These are phyloP conservation scores for Acanthoscelides obtectus DNA, from an alignment of 2,888 invertebrate species.

Conservation along the genomic window DNA sequence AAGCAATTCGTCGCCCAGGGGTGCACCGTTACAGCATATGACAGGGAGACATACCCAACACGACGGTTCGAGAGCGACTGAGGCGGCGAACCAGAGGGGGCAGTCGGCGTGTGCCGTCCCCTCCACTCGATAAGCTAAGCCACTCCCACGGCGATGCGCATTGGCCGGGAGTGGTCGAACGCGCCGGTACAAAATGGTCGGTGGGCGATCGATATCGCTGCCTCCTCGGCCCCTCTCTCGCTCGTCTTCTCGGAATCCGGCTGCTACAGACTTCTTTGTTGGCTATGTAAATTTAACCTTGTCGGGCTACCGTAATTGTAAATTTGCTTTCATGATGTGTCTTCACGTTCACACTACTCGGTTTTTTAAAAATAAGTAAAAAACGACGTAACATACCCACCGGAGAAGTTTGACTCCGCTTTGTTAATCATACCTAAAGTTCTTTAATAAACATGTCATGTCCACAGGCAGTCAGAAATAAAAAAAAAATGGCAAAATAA, in stretches of 20 bases:
- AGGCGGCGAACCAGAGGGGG: slow-evolving; percentile 24
- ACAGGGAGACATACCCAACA: not conserved
- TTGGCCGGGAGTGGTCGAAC: slow-evolving; percentile 34
- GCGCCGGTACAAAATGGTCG: slow-evolving; percentile 45
- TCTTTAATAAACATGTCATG: no score
- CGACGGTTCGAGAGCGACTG: slow-evolving; percentile 12
- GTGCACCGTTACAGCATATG: not conserved
- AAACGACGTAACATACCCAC: not conserved
- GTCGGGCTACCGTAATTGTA: slow-evolving; percentile 22
- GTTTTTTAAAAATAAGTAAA: not conserved
- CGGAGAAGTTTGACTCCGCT: no score
- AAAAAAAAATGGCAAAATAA: no score
- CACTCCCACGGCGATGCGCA: slow-evolving; percentile 25
- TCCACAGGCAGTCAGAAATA: no score
- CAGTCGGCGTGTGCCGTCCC: slow-evolving; percentile 18
- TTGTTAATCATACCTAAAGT: no score
- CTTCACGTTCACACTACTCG: not conserved
- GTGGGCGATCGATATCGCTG: slow-evolving; percentile 42
- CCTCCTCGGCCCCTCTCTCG: slow-evolving; percentile 27
- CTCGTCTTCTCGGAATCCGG: slow-evolving; percentile 19
- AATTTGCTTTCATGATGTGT: slow-evolving; percentile 17
- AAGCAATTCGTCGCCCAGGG: not conserved
- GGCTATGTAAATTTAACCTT: slow-evolving; percentile 39
- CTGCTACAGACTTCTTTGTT: slow-evolving; percentile 36
- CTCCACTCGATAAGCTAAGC: slow-evolving; percentile 1